A percentile compares a stretch with the other conserved stretches of the same genome.
These are phyloP conservation scores for Xylota segnis DNA, from an alignment of 2,888 invertebrate genomes.

Conservation along the genomic window DNA sequence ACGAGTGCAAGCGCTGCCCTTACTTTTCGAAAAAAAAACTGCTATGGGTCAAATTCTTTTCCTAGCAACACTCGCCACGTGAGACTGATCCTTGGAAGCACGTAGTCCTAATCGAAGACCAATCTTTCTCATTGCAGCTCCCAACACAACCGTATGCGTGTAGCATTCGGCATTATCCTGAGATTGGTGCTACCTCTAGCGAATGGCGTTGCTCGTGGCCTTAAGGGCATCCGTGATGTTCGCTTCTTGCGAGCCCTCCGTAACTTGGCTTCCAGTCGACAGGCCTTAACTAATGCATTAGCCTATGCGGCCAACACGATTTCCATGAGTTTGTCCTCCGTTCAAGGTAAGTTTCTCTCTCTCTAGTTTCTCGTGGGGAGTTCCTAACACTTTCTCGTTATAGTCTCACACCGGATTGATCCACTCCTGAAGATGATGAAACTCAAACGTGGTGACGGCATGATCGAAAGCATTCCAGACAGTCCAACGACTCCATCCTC, in stretches of 20 bases:
- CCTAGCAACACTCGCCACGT: not conserved
- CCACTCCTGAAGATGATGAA: conserved; percentile 83
- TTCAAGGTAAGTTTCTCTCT: conserved; percentile 81
- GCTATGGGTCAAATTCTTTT: not conserved
- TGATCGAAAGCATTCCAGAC: conserved; percentile 81
- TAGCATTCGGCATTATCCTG: conserved; percentile 82
- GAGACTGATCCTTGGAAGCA: not conserved
- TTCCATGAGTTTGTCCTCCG: conserved; percentile 83
- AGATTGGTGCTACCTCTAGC: conserved; percentile 83
- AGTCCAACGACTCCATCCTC: conserved; percentile 73
- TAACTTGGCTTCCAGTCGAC: conserved; percentile 82
- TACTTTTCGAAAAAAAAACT: not conserved
- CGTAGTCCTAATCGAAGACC: not conserved
- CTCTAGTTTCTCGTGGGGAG: not conserved
- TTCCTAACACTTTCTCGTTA: conserved; percentile 38
- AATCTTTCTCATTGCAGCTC: conserved; percentile 77
- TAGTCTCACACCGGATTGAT: conserved; percentile 83
- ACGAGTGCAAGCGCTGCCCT: not conserved
- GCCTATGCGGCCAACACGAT: conserved; percentile 84
- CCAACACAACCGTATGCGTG: conserved; percentile 81
- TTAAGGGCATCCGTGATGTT: conserved; percentile 82
- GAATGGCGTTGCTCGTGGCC: conserved; percentile 82
- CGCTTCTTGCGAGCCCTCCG: conserved; percentile 81
- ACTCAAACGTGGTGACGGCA: conserved; percentile 81
- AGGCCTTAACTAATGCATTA: conserved; percentile 82